Evolutionary conservation across 1,140 invertebrate species (phyloP).

Genomic region (Cotesia typhae): DNA sequence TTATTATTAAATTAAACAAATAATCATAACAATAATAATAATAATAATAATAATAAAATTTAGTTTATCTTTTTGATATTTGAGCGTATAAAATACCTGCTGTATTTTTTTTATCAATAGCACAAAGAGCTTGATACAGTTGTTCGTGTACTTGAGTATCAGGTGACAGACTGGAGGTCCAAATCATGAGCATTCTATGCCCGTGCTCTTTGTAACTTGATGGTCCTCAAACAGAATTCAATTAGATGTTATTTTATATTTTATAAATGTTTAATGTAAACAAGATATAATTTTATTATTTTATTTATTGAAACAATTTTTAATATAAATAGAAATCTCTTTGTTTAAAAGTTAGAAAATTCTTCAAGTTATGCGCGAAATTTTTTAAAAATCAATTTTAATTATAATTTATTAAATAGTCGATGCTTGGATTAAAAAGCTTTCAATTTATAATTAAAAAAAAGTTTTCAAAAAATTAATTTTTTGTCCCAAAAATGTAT

Average conservation of each 20-base stretch:
- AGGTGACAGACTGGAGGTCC: conserved; percentile 72
- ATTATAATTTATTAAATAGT: too few species aligned
- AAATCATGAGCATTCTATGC: conserved; percentile 76
- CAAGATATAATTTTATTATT: too few species aligned
- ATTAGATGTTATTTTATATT: conserved; percentile 2
- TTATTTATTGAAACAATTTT: too few species aligned
- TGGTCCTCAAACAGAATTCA: conserved; percentile 67
- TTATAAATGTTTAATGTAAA: neutral
- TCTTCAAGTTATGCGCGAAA: too few species aligned
- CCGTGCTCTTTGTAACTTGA: conserved; percentile 81
- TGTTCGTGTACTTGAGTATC: conserved; percentile 72
- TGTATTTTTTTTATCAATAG: conserved; percentile 71
- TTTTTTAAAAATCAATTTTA: too few species aligned
- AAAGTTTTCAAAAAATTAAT: too few species aligned
- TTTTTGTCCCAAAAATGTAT: too few species aligned
- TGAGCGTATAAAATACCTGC: conserved; percentile 59
- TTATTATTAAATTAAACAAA: neutral
- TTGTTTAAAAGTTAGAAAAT: too few species aligned
- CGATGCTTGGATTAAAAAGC: too few species aligned
- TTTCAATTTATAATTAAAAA: too few species aligned
- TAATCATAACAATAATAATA: conserved; percentile 10
- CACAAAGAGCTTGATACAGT: conserved; percentile 72
- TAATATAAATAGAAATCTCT: too few species aligned
- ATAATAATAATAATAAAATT: conserved; percentile 12
- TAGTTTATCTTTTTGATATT: neutral